Evolutionary conservation across 2,113 vertebrate species (phyloP).

Genomic region (Tringa solitaria): DNA sequence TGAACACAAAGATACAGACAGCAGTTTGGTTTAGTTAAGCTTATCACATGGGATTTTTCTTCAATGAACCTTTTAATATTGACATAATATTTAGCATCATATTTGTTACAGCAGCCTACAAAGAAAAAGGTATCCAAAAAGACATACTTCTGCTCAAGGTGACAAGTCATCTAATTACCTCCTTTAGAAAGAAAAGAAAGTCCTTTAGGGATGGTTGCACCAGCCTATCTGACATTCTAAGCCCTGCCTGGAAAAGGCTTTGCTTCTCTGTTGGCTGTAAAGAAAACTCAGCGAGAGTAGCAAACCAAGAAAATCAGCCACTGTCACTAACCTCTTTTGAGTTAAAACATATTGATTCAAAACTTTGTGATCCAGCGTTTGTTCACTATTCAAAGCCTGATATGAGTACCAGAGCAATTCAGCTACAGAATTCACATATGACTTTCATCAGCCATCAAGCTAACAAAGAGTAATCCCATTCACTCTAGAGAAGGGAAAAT

Average conservation of each 20-base stretch:
- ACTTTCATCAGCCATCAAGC: not conserved
- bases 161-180: not conserved
- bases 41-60: not conserved
- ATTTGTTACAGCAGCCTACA: not conserved
- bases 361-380: not conserved
- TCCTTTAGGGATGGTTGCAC: not conserved
- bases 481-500: not conserved
- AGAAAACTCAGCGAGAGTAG: not conserved
- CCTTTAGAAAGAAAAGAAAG: not conserved
- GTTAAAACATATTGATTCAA: not conserved
- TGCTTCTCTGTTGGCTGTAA: not conserved
- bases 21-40: not conserved
- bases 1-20: not conserved
- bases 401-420: not conserved
- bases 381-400: not conserved
- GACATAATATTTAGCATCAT: not conserved
- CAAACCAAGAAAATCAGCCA: conserved; percentile 3
- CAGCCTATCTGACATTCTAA: not conserved
- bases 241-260: not conserved
- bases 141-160: not conserved
- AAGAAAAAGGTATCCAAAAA: not conserved
- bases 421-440: not conserved
- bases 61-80: not conserved
- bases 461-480: not conserved
- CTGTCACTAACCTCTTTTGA: conserved; percentile 4